Conservation (phyloP, 2,797 vertebrate genomes). For the Bradypodion pumilum region DNA sequence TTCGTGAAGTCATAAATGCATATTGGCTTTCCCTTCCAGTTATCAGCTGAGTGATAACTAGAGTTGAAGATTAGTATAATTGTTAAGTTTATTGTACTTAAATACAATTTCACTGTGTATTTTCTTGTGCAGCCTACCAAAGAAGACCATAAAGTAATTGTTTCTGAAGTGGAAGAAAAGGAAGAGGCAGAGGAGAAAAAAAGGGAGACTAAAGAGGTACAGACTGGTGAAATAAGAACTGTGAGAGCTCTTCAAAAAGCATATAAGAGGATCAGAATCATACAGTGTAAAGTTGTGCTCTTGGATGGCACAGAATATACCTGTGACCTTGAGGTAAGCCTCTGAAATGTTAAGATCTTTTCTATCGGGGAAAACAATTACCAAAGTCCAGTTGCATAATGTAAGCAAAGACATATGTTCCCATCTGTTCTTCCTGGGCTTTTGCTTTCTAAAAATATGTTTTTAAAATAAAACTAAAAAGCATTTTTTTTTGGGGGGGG, state of each 20-base stretch:
- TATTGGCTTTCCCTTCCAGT: background rate
- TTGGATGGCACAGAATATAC: constrained; percentile 89
- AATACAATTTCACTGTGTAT: background rate
- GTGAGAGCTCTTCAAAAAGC: constrained; percentile 81
- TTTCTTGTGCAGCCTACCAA: constrained; percentile 78
- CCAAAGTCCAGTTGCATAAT: too few species aligned
- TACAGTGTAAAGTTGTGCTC: constrained; percentile 88
- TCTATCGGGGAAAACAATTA: background rate
- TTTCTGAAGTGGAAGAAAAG: constrained; percentile 68
- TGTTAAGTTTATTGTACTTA: background rate
- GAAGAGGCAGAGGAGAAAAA: constrained; percentile 64
- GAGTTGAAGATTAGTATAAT: background rate
- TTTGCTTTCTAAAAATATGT: too few species aligned
- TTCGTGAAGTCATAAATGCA: background rate
- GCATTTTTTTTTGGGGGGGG: too few species aligned
- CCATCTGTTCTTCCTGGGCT: too few species aligned
- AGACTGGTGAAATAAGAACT: constrained; percentile 72
- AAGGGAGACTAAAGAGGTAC: constrained; percentile 78
- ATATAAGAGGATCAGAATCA: constrained; percentile 89
- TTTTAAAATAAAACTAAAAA: too few species aligned
- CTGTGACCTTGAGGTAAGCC: constrained; percentile 92
- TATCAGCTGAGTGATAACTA: background rate
- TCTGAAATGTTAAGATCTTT: background rate
- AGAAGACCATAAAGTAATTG: constrained; percentile 72
- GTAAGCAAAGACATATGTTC: too few species aligned